Base-by-base conservation (phyloP, 2,797 vertebrate species). In the Hipposideros larvatus region DNA sequence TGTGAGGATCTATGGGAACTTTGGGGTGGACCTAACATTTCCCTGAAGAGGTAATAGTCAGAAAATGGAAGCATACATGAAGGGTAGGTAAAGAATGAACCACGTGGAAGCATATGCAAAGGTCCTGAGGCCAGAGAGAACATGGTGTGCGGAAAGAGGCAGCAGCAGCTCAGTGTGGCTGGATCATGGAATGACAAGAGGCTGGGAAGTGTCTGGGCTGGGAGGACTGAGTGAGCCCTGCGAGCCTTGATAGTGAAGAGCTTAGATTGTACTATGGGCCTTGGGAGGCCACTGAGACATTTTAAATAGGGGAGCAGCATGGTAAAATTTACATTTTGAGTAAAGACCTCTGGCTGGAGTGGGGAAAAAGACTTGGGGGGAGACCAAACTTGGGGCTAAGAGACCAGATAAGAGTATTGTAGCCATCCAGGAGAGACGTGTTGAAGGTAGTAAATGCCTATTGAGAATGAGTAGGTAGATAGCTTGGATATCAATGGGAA, bases 301-400 rank as follows among this genome's bases (percentile, higher is more conserved):
- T 90, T 90, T 43, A 65, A 34, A 21, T 48, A 71, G 63, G 68
- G 55, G 46, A 46, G 4, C 34, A 26, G 21, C 51, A 14, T 43
- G 65, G 70, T 90, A n/a, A 51, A 37, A 82, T 86, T 41, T 63
- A 34, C 19, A 57, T 87, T 86, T 55, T 66, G 61, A 80, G 34
- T 41, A 95, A 92, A 90, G 89, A 75, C 26, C 37, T 96, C 21
- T 55, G 74, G 43, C 34, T 87, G 18, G 31, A 77, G 65, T 51
- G 51, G 24, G 68, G 55, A 65, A 51, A 61, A 77, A 48, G 7
- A 82, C 65, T 24, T 75, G 61, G 26, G 90, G 37, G 37, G 63
- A 87, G 63, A 51, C 37, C 28, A 53, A 55, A 55, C 34, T 70
- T 28, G 15, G 18, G 51, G 46, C 26, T 78, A 21, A 78, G 71